A percentile compares a stretch with the other conserved stretches of the same genome.
Conservation (phyloP, 2,797 vertebrate species). For the Nyctalus aviator region DNA sequence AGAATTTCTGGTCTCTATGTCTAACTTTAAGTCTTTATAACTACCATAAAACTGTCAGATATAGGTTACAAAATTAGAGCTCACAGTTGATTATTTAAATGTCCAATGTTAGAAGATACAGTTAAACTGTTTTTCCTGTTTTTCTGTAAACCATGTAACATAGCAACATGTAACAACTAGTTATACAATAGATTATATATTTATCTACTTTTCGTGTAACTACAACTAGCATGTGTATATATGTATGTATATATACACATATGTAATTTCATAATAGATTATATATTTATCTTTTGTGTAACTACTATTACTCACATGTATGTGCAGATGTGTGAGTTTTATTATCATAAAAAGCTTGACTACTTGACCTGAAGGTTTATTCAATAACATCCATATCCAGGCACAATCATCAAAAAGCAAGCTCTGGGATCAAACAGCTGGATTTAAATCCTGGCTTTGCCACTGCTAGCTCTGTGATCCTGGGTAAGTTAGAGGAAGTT, state of each 20-base stretch:
- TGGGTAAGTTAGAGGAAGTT: not conserved
- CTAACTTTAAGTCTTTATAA: slow-evolving; percentile 26
- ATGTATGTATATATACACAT: not conserved
- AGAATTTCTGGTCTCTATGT: not conserved
- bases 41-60: not conserved
- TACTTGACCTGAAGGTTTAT: not conserved
- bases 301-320: not conserved
- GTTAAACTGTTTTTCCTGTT: not conserved
- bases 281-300: not conserved
- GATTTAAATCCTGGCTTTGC: not conserved
- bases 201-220: not conserved
- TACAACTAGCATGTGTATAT: not conserved
- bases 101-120: not conserved
- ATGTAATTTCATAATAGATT: not conserved
- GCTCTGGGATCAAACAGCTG: not conserved
- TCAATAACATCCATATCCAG: not conserved
- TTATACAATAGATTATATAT: not conserved
- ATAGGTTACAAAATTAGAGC: not conserved
- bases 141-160: slow-evolving; percentile 42
- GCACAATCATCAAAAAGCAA: not conserved
- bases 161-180: not conserved
- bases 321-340: not conserved
- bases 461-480: not conserved
- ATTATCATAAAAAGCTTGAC: not conserved
- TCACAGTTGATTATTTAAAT: not conserved